Percentiles rank a stretch among this genome's conserved stretches.
Conservation (phyloP, 2,888 invertebrate species). For the Idaea biselata region DNA sequence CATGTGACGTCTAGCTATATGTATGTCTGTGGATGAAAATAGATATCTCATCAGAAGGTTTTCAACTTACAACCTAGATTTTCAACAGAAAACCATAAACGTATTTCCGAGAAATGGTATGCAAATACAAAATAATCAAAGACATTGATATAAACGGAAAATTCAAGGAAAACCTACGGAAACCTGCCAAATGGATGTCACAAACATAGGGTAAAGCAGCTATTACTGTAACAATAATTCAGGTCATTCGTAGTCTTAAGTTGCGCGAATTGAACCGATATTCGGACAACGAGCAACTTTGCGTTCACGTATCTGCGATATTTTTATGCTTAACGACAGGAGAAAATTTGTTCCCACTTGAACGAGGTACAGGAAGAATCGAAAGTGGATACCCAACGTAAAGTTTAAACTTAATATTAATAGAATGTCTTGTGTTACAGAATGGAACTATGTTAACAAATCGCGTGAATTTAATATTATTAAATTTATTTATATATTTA, state of each 20-base stretch:
- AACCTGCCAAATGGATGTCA: conserved; percentile 14
- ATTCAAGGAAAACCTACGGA: conserved; percentile 6
- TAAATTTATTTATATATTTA: too few species aligned
- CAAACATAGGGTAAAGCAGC: conserved; percentile 17
- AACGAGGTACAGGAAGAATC: conserved; percentile 25
- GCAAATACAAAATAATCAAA: background rate
- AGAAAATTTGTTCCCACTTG: conserved; percentile 54
- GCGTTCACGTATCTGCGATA: conserved; percentile 63
- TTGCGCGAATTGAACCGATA: conserved; percentile 19
- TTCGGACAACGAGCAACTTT: conserved; percentile 29
- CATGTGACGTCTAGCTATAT: too few species aligned
- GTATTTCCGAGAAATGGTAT: background rate
- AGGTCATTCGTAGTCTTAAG: conserved; percentile 19
- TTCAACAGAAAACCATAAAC: conserved; percentile 7
- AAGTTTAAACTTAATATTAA: too few species aligned
- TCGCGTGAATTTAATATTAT: too few species aligned
- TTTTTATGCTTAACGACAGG: conserved; percentile 60
- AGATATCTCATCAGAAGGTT: too few species aligned
- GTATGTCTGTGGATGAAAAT: too few species aligned
- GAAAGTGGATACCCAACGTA: too few species aligned
- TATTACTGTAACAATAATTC: conserved; percentile 13
- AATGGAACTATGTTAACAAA: too few species aligned
- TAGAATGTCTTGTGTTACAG: too few species aligned
- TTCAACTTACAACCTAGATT: too few species aligned
- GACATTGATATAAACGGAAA: conserved; percentile 1